Percentiles rank a stretch among this genome's conserved stretches.
phyloP scores from a whole-genome alignment of 2,888 invertebrate species.

The Ophioninae sp. region DNA sequence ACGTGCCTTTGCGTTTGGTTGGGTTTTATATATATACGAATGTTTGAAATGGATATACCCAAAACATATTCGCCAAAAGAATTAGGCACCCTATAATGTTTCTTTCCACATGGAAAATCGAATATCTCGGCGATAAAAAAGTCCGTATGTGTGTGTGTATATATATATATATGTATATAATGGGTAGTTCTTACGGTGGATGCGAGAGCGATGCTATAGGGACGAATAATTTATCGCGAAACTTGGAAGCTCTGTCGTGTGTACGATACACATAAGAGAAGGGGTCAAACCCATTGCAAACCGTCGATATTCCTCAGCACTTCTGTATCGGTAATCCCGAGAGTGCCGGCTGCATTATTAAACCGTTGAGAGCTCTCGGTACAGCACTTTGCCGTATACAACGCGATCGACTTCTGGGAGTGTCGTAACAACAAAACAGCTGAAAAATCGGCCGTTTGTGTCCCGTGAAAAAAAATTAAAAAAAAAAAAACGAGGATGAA shows the following conservation, averaged over 20 bases:
- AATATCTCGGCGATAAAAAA: too few relatives aligned
- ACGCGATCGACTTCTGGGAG: background rate
- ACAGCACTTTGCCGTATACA: slow-evolving; percentile 14
- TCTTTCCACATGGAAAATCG: too few relatives aligned
- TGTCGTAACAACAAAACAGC: background rate
- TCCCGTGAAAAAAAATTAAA: background rate
- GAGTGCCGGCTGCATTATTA: slow-evolving; percentile 74
- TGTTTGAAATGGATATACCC: too few relatives aligned
- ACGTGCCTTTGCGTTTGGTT: too few relatives aligned
- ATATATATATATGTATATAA: background rate
- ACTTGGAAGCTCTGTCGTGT: slow-evolving; percentile 17
- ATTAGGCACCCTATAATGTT: too few relatives aligned
- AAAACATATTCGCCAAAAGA: too few relatives aligned
- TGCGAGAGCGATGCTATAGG: background rate
- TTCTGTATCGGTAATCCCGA: slow-evolving; percentile 70
- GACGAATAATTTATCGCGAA: background rate
- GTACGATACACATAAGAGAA: background rate
- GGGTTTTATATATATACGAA: too few relatives aligned
- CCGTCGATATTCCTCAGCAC: slow-evolving; percentile 43
- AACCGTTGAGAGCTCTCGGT: slow-evolving; percentile 56
- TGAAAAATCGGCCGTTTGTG: background rate
- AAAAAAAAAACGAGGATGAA: background rate
- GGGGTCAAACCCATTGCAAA: slow-evolving; percentile 27
- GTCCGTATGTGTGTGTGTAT: background rate
- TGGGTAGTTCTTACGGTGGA: background rate